Evolutionary conservation across 2,888 invertebrate genomes (phyloP).

Genomic region (Chironomus tentans): DNA sequence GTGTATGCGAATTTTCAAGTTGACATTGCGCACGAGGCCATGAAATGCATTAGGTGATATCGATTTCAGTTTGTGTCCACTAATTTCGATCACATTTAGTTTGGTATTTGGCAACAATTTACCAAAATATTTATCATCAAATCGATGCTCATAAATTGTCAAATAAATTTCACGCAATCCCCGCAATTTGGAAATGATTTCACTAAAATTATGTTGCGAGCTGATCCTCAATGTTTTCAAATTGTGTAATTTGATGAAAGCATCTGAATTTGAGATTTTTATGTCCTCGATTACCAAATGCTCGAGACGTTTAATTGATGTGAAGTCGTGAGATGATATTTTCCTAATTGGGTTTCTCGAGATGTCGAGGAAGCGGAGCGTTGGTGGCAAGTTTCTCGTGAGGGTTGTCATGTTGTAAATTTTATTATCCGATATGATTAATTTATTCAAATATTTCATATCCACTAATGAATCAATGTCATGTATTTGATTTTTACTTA

Average conservation of each 20-base stretch:
- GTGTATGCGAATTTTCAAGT: conserved; percentile 65
- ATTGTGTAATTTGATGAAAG: conserved; percentile 60
- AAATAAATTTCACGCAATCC: conserved; percentile 66
- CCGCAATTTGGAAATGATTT: conserved; percentile 60
- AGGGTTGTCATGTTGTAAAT: conserved; percentile 64
- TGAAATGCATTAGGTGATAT: conserved; percentile 71
- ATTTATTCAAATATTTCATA: conserved; percentile 58
- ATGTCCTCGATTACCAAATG: conserved; percentile 64
- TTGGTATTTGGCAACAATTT: conserved; percentile 69
- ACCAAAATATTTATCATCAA: conserved; percentile 59
- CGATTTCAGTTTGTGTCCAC: conserved; percentile 60
- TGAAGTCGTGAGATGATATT: conserved; percentile 50
- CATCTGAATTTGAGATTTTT: conserved; percentile 64
- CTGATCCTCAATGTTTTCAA: conserved; percentile 66
- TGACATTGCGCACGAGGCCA: conserved; percentile 63
- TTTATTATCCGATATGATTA: conserved; percentile 70
- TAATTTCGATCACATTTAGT: conserved; percentile 69
- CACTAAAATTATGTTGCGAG: conserved; percentile 62
- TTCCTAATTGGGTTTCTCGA: conserved; percentile 75
- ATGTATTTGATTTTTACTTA: conserved; percentile 67
- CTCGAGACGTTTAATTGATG: conserved; percentile 54
- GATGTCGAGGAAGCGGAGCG: conserved; percentile 66
- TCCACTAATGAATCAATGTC: conserved; percentile 63
- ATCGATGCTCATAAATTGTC: conserved; percentile 61
- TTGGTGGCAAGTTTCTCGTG: conserved; percentile 60